Conservation (phyloP, 2,113 vertebrate species). For the Corynorhinus townsendii region DNA sequence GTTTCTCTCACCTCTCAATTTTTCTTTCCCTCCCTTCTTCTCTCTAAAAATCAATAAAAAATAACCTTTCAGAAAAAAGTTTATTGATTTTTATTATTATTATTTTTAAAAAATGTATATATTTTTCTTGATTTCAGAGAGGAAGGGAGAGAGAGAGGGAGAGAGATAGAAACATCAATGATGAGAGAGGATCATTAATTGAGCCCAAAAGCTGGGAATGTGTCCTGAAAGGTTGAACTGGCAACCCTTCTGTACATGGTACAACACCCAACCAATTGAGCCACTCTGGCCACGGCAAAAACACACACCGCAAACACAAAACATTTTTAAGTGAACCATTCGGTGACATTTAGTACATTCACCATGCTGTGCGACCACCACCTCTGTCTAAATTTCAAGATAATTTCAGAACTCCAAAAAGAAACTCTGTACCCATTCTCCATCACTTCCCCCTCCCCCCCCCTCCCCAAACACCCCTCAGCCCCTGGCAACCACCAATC, state of each 20-base stretch:
- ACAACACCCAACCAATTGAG: not conserved
- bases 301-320: not conserved
- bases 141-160: no score
- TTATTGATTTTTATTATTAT: no score
- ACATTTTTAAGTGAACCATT: not conserved
- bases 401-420: not conserved
- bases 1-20: not conserved
- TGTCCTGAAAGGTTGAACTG: not conserved
- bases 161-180: no score
- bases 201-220: not conserved
- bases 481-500: not conserved
- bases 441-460: not conserved
- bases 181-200: no score
- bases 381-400: not conserved
- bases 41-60: not conserved
- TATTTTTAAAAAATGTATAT: no score
- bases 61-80: not conserved
- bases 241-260: not conserved
- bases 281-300: not conserved
- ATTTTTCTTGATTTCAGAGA: no score
- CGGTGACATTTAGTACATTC: not conserved
- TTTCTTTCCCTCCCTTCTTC: not conserved
- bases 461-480: no score
- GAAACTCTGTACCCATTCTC: not conserved
- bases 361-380: not conserved